Conservation (phyloP, 2,797 vertebrate genomes). For the Lacerta viridis region DNA sequence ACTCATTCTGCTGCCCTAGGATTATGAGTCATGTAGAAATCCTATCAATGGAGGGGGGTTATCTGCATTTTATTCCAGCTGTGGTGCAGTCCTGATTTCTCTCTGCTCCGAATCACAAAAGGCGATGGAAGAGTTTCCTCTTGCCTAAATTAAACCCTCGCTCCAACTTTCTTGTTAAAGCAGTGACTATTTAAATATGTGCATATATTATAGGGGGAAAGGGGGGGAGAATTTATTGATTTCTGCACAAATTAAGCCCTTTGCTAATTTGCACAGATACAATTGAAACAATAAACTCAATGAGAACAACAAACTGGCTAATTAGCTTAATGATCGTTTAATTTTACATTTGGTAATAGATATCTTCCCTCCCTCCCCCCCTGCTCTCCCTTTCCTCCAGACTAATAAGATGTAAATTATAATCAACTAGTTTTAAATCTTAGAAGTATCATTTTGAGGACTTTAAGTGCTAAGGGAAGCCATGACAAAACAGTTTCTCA, state of each 20-base stretch:
- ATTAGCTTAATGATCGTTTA: conserved; percentile 76
- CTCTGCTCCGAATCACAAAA: fast-evolving
- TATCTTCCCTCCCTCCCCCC: conserved; percentile 40
- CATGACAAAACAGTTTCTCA: not conserved
- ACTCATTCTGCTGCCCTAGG: too few relatives aligned
- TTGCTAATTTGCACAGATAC: conserved; percentile 69
- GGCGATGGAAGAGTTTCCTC: not conserved
- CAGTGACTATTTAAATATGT: conserved; percentile 56
- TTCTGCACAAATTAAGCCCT: conserved; percentile 70
- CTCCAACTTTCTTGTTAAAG: conserved; percentile 41
- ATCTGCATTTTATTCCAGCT: not conserved
- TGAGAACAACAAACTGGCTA: conserved; percentile 71
- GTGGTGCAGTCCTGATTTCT: not conserved
- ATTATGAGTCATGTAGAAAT: too few relatives aligned
- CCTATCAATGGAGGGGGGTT: too few relatives aligned
- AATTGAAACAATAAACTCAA: conserved; percentile 75
- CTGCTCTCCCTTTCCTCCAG: conserved; percentile 29
- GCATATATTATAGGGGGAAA: conserved; percentile 50
- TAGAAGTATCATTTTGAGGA: conserved; percentile 52
- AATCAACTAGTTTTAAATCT: conserved; percentile 72
- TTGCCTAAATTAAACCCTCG: conserved; percentile 12
- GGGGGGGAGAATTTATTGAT: conserved; percentile 64
- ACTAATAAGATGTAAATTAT: conserved; percentile 73
- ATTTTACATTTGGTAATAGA: conserved; percentile 77
- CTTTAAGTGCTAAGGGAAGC: conserved; percentile 54